phyloP scores from a whole-genome alignment of 2,113 vertebrate genomes.

The Hypanus sabinus region DNA sequence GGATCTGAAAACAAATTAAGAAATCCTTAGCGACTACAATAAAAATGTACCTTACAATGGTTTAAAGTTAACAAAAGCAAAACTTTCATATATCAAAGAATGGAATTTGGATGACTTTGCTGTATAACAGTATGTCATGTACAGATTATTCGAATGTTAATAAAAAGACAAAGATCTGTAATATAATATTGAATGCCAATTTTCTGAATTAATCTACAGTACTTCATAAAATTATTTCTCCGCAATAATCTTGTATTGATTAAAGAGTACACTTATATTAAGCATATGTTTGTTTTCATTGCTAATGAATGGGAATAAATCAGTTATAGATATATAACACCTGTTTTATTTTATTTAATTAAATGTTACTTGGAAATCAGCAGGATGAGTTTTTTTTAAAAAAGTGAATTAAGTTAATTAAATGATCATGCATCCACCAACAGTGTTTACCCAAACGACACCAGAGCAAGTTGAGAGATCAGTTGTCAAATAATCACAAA shows the following conservation, averaged over 20 bases:
- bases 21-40: neutral
- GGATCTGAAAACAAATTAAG: neutral
- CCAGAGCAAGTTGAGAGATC: neutral
- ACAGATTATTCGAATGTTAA: neutral
- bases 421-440: neutral
- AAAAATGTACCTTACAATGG: neutral
- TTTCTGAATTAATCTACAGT: neutral
- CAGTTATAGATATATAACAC: neutral
- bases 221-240: neutral
- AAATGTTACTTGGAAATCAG: neutral
- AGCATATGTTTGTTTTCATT: neutral
- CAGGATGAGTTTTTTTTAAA: neutral
- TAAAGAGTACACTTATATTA: neutral
- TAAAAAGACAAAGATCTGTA: neutral
- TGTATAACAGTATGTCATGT: neutral
- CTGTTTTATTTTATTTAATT: neutral
- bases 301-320: neutral
- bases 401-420: neutral
- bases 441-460: neutral
- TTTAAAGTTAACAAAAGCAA: neutral
- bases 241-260: neutral
- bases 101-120: neutral
- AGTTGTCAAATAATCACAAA: slow-evolving; percentile 16
- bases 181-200: neutral
- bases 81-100: neutral